Evolutionary conservation across 2,888 invertebrate genomes (phyloP).

Genomic region (Odontomyia ornata): DNA sequence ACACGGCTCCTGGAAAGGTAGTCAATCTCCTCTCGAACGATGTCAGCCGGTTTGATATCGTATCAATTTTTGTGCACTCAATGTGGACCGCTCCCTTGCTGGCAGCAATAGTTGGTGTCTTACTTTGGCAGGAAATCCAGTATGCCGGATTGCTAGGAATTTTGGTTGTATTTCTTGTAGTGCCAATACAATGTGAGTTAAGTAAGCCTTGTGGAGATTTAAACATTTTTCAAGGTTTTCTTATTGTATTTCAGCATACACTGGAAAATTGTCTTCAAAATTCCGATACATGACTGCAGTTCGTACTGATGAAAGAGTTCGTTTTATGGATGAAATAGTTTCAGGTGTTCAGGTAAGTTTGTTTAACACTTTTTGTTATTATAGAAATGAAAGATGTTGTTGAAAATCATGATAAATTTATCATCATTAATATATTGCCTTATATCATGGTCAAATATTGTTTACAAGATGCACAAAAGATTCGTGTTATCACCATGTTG

Average conservation of each 20-base stretch:
- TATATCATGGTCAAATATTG: too few species aligned
- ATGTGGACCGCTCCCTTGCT: conserved; percentile 82
- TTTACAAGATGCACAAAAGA: too few species aligned
- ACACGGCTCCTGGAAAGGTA: conserved; percentile 87
- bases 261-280: conserved; percentile 56
- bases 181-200: conserved; percentile 78
- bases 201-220: neutral
- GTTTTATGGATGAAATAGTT: conserved; percentile 80
- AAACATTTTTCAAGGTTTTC: neutral
- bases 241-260: conserved; percentile 53
- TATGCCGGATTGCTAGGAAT: conserved; percentile 76
- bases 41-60: conserved; percentile 82
- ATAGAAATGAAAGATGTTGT: too few species aligned
- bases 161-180: conserved; percentile 72
- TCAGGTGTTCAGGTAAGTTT: conserved; percentile 69
- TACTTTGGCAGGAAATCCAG: conserved; percentile 76
- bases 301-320: conserved; percentile 77
- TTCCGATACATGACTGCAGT: conserved; percentile 67
- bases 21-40: conserved; percentile 90
- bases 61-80: conserved; percentile 78
- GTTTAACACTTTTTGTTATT: too few species aligned
- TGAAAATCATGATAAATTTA: too few species aligned
- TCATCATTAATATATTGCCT: too few species aligned
- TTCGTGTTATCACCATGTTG: too few species aligned
- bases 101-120: conserved; percentile 72